A percentile compares a stretch with the other conserved stretches of the same genome.
These are phyloP conservation scores for Phyllotis vaccarum DNA, from an alignment of 2,797 vertebrate species.

Conservation along the genomic window DNA sequence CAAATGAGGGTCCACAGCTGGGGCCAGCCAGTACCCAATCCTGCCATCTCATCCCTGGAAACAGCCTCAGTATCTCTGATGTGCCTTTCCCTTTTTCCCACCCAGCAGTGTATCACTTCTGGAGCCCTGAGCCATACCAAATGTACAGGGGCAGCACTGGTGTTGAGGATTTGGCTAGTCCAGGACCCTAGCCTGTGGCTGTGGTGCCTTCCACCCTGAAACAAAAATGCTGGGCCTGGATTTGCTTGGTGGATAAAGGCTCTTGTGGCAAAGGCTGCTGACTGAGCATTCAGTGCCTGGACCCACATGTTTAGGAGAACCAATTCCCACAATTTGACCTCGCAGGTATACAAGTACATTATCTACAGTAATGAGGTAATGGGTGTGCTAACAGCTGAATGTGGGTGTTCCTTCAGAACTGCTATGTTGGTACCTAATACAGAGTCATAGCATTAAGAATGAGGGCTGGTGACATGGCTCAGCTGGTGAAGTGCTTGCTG, in stretches of 20 bases:
- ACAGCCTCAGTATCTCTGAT: not conserved
- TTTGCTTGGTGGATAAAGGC: not conserved
- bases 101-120: conserved; percentile 3
- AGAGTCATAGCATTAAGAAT: not conserved
- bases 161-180: not conserved
- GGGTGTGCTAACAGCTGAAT: not conserved
- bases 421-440: not conserved
- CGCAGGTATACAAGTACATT: not conserved
- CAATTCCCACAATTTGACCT: not conserved
- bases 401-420: not conserved
- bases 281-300: not conserved
- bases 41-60: not conserved
- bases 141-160: not conserved
- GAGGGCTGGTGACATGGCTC: not conserved
- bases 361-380: not conserved
- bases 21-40: not conserved
- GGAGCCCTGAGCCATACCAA: not conserved
- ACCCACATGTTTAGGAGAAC: not conserved
- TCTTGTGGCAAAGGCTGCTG: not conserved
- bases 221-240: too few relatives aligned
- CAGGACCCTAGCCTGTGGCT: not conserved
- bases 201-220: not conserved
- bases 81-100: not conserved
- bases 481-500: not conserved
- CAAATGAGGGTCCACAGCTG: conserved; percentile 63